Evolutionary conservation across 2,888 invertebrate species (phyloP), one percentile per base, ranked within the genome.

Genomic region (Acanthosepion pharaonis): DNA sequence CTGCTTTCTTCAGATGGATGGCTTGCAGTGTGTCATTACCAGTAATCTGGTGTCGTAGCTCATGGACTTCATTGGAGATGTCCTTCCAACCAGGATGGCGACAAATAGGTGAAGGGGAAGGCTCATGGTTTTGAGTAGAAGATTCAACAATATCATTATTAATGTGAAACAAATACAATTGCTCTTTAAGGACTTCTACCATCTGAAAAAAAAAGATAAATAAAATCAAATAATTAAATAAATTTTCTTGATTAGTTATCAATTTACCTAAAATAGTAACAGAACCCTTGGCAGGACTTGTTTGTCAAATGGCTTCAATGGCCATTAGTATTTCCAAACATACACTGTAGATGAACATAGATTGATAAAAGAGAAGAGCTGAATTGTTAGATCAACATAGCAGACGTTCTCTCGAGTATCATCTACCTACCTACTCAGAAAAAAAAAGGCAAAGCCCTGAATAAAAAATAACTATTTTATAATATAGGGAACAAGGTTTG

Each of bases 11-110:
- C 0, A 94, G 48, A 25, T 55, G 64, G 1, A 94, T 33, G 33
- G 55, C 33, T 64, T 94, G 94, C 20, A 94, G 53, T n/a, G 42
- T 94, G n/a, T 94, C 59, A 20, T 94, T 33, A 28, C 94, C 94
- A 25, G 55, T 59, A 23, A 94, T 94, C 25, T 94, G 94, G 11
- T 59, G 53, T 64, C 48, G 55, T 2, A 94, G 55, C 18, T 94
- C 59, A 28, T 94, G 64, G 25, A 94, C 55, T 48, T 94, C 55
- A 8, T 18, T 33, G 20, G 94, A 94, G 48, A 94, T 33, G 5
- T 53, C 33, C 42, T 94, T 53, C 94, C 94, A 94, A 64, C 94
- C 94, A 33, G 94, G 59, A 33, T 94, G 94, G 15, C 64, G 94
- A 94, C 55, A 64, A 59, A 93, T n/a, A 1, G 93, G 93, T 4